phyloP scores from a whole-genome alignment of 2,113 vertebrate genomes.

The Pan paniscus region DNA sequence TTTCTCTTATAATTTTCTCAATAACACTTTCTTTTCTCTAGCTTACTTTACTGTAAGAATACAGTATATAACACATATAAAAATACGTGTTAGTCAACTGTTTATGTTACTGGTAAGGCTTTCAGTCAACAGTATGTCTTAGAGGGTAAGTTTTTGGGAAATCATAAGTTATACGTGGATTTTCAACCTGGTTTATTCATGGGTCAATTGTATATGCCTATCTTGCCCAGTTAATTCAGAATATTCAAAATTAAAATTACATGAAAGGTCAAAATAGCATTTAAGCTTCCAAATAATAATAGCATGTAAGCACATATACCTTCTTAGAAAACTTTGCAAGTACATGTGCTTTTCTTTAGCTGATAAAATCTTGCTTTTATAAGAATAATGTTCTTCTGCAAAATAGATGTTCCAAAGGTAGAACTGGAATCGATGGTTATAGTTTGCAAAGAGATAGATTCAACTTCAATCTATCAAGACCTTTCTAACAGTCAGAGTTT shows the following conservation, averaged over 20 bases:
- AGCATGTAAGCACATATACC: background rate
- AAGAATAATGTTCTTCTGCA: background rate
- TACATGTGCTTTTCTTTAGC: background rate
- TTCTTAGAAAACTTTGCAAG: background rate
- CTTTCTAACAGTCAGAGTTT: constrained; percentile 31
- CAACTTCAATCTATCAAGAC: background rate
- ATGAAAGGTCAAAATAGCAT: background rate
- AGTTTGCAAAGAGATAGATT: constrained; percentile 28
- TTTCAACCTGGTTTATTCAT: background rate
- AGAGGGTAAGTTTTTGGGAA: background rate
- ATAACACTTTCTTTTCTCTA: background rate
- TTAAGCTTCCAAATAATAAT: background rate
- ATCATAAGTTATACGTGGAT: background rate
- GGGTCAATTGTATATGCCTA: background rate
- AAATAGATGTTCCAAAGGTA: constrained; percentile 1
- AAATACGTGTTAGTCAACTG: background rate
- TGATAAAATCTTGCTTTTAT: background rate
- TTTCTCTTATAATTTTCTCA: background rate
- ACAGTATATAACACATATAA: background rate
- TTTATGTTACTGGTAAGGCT: background rate
- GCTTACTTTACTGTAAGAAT: background rate
- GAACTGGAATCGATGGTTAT: background rate
- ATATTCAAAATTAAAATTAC: background rate
- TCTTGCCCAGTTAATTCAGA: background rate
- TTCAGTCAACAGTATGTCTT: background rate